phyloP scores from a whole-genome alignment of 2,113 vertebrate species.

The Thinocorus orbignyianus region DNA sequence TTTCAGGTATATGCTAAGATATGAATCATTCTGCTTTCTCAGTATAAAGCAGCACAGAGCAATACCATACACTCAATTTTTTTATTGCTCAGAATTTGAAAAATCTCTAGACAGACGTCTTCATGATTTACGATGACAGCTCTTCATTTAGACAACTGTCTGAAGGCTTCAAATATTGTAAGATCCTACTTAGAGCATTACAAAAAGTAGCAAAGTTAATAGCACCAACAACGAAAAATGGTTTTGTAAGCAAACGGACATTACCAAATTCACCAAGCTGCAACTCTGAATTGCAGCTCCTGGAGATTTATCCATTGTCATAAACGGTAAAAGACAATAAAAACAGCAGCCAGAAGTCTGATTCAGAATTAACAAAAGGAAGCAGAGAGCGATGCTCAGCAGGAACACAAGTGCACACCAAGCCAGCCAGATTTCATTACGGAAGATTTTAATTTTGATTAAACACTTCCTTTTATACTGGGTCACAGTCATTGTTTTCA shows the following conservation, averaged over 20 bases:
- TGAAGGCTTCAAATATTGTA: background rate
- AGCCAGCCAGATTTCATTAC: conserved; percentile 36
- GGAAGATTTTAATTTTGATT: conserved; percentile 61
- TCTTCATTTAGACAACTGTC: background rate
- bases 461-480: conserved; percentile 20
- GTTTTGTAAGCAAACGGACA: background rate
- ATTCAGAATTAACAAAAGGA: conserved; percentile 38
- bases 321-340: conserved; percentile 25
- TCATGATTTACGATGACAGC: background rate
- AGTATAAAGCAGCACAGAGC: background rate
- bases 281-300: background rate
- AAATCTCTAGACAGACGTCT: background rate
- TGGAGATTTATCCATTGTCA: background rate
- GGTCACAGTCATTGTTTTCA: background rate
- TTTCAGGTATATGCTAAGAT: background rate
- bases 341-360: conserved; percentile 20
- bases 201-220: background rate
- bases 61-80: background rate
- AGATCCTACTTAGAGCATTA: background rate
- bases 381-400: background rate
- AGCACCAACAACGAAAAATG: background rate
- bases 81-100: background rate
- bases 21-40: background rate
- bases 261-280: background rate
- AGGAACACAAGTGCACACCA: background rate